phyloP scores from a whole-genome alignment of 1,140 invertebrate species.

The Sitobion miscanthi region DNA sequence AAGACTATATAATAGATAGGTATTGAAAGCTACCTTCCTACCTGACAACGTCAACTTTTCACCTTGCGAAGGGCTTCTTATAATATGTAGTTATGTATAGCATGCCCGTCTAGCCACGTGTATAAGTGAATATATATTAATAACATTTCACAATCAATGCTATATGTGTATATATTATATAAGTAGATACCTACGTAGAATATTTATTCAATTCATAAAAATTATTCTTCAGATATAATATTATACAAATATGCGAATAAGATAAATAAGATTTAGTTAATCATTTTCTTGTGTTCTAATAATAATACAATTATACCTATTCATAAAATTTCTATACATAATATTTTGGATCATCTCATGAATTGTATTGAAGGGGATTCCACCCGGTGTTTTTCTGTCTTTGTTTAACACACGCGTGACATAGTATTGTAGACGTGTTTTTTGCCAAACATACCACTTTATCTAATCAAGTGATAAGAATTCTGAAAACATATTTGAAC shows the following conservation, averaged over 20 bases:
- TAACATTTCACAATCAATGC: not conserved
- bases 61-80: not conserved
- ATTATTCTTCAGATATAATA: not conserved
- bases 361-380: too few relatives aligned
- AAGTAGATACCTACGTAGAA: not conserved
- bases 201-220: not conserved
- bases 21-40: not conserved
- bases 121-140: not conserved
- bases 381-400: too few relatives aligned
- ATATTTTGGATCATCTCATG: not conserved
- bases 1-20: not conserved
- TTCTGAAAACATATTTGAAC: too few relatives aligned
- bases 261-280: not conserved
- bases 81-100: not conserved
- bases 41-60: not conserved
- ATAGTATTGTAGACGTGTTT: too few relatives aligned
- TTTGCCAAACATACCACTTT: too few relatives aligned
- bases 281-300: not conserved
- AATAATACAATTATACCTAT: not conserved
- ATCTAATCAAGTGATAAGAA: too few relatives aligned
- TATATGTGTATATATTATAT: too few relatives aligned
- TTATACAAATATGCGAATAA: not conserved
- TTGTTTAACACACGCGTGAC: too few relatives aligned
- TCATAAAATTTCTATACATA: not conserved
- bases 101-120: not conserved